These are phyloP conservation scores for Typhlichthys subterraneus DNA, from an alignment of 2,797 vertebrate species.

Conservation along the genomic window DNA sequence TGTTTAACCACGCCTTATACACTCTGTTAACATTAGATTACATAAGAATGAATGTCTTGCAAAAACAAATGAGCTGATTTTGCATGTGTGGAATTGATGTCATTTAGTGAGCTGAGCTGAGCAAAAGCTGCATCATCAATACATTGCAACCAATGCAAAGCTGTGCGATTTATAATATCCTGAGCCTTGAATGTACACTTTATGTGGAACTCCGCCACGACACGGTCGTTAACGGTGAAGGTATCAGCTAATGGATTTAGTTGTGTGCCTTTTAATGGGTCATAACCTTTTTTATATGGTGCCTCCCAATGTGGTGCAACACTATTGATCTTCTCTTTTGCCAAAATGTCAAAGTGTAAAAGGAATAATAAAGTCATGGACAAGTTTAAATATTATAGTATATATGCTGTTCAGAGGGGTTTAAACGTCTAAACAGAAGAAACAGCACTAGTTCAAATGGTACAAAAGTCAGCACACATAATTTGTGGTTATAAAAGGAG, in stretches of 20 bases:
- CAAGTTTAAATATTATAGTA: background rate
- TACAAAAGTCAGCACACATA: too few species aligned
- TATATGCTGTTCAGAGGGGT: too few species aligned
- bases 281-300: too few species aligned
- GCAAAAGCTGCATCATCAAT: slow-evolving; percentile 4
- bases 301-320: too few species aligned
- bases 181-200: background rate
- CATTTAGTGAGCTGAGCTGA: background rate
- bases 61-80: background rate
- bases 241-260: background rate
- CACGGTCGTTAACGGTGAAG: slow-evolving; percentile 10
- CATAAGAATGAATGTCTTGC: background rate
- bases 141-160: background rate
- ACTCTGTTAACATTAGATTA: background rate
- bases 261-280: too few species aligned
- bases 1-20: too few species aligned
- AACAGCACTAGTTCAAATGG: too few species aligned
- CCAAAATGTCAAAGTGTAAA: slow-evolving; percentile 14
- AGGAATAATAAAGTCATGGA: background rate
- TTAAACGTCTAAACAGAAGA: too few species aligned
- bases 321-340: too few species aligned
- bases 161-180: slow-evolving; percentile 8
- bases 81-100: slow-evolving; percentile 7
- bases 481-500: too few species aligned
- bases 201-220: background rate